phyloP scores from a whole-genome alignment of 2,888 invertebrate species.

The Chloromyia formosa region DNA sequence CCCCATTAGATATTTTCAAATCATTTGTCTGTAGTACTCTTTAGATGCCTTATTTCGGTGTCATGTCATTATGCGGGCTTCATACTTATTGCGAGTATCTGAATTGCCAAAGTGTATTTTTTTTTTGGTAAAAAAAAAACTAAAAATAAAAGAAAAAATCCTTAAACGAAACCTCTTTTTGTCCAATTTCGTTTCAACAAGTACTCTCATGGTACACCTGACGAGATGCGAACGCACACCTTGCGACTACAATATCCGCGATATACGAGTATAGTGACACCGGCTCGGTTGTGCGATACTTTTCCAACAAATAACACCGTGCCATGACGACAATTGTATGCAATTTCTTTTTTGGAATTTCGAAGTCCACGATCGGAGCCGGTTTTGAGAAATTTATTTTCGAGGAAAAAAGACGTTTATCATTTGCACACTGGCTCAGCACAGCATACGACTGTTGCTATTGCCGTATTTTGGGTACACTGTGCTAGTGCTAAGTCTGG shows the following conservation, averaged over 20 bases:
- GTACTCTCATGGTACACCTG: constrained; percentile 27
- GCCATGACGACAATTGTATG: constrained; percentile 29
- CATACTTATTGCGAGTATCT: constrained; percentile 6
- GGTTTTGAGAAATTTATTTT: constrained; percentile 36
- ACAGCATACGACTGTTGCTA: not conserved
- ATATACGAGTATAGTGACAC: not conserved
- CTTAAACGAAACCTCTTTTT: constrained; percentile 16
- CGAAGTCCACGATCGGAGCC: constrained; percentile 4
- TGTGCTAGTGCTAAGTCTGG: no score
- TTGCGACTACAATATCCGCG: not conserved
- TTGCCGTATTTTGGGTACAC: no score
- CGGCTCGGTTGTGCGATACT: constrained; percentile 6
- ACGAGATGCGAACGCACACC: constrained; percentile 12
- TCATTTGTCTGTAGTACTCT: no score
- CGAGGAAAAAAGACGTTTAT: constrained; percentile 22
- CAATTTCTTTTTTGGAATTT: constrained; percentile 39
- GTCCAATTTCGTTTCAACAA: not conserved
- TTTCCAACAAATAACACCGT: not conserved
- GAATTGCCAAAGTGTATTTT: not conserved
- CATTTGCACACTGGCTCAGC: constrained; percentile 4
- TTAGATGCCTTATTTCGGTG: not conserved
- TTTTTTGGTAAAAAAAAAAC: not conserved
- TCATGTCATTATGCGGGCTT: constrained; percentile 20
- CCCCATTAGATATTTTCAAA: no score
- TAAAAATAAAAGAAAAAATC: not conserved